phyloP scores from a whole-genome alignment of 2,888 invertebrate genomes.

The Schrankia costaestrigalis region DNA sequence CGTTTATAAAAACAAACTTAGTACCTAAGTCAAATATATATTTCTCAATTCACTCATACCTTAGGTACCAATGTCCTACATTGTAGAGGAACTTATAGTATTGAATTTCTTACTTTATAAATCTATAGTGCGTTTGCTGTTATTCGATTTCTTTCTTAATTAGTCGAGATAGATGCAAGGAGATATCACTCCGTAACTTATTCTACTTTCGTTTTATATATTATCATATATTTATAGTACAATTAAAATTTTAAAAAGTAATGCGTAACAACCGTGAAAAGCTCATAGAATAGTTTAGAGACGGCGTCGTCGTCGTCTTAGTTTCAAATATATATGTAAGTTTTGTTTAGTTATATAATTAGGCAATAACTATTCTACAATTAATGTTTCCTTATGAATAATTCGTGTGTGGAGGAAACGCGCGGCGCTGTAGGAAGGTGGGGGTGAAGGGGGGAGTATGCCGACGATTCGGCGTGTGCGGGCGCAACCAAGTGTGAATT shows the following conservation, averaged over 20 bases:
- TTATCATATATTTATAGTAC: slow-evolving; percentile 8
- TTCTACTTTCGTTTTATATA: slow-evolving; percentile 3
- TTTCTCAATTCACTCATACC: no score
- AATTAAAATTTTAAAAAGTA: slow-evolving; percentile 13
- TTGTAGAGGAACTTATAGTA: no score
- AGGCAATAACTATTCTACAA: slow-evolving; percentile 29
- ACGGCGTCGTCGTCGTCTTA: slow-evolving; percentile 13
- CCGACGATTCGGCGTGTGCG: slow-evolving; percentile 14
- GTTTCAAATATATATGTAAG: slow-evolving; percentile 12
- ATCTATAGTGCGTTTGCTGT: no score
- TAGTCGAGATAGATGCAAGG: neutral
- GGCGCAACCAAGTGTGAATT: slow-evolving; percentile 44
- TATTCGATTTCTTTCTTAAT: no score
- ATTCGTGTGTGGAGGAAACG: slow-evolving; percentile 35
- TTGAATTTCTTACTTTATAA: no score
- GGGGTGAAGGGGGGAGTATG: neutral
- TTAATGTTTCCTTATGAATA: slow-evolving; percentile 39
- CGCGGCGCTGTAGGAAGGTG: slow-evolving; percentile 1
- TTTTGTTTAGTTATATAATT: slow-evolving; percentile 26
- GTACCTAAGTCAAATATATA: no score
- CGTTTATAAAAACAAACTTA: no score
- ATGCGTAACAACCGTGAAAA: slow-evolving; percentile 16
- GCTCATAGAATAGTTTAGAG: slow-evolving; percentile 14
- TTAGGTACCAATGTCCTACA: no score
- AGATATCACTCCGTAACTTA: slow-evolving; percentile 6